A percentile compares a stretch with the other conserved stretches of the same genome.
Conservation (phyloP, 1,140 invertebrate species). For the Lepeophtheirus salmonis region DNA sequence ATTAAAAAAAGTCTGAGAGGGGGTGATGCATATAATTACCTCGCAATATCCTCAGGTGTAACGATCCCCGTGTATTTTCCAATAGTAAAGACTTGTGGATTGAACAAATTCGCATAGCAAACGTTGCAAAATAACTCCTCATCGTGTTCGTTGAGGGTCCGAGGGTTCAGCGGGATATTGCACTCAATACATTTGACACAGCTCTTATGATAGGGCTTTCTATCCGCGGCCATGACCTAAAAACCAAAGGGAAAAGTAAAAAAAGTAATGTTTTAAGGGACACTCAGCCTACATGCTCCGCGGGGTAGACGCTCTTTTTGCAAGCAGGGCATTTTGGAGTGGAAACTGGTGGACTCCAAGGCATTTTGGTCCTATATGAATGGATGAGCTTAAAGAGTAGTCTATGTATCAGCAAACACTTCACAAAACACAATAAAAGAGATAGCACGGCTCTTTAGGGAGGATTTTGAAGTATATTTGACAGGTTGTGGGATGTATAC, state of each 20-base stretch:
- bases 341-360: background rate
- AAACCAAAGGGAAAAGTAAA: background rate
- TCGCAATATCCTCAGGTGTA: slow-evolving; percentile 9
- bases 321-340: slow-evolving; percentile 12
- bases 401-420: too few relatives aligned
- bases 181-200: slow-evolving; percentile 13
- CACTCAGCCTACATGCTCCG: slow-evolving; percentile 7
- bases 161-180: background rate
- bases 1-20: too few relatives aligned
- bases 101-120: slow-evolving; percentile 15
- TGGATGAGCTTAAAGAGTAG: too few relatives aligned
- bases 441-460: too few relatives aligned
- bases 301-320: slow-evolving; percentile 14
- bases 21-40: background rate
- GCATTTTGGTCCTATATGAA: too few relatives aligned
- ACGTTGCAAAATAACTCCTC: slow-evolving; percentile 14
- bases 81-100: background rate
- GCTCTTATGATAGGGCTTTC: slow-evolving; percentile 7
- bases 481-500: too few relatives aligned
- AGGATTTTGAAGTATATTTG: too few relatives aligned
- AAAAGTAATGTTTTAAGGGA: background rate
- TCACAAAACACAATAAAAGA: too few relatives aligned
- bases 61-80: slow-evolving; percentile 5
- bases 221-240: slow-evolving; percentile 13
- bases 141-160: slow-evolving; percentile 15